Base-by-base conservation (phyloP, 2,797 vertebrate species). In the Coilia nasus region DNA sequence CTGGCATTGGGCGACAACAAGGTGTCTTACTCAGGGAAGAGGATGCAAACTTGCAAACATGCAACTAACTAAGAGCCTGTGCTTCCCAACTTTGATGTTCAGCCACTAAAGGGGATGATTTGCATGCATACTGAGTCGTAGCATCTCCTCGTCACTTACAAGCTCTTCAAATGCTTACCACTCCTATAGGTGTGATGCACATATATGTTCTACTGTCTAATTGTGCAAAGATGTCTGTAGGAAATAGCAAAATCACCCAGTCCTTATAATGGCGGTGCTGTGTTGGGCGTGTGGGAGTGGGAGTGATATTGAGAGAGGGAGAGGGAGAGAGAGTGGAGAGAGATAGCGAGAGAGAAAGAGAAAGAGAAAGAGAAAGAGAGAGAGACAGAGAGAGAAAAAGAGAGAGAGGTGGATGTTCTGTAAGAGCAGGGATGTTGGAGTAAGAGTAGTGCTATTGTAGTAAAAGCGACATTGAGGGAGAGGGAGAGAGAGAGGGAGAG, bases 261-360 rank as follows among this genome's bases (percentile, higher is more conserved):
- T 44, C 17, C 7, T 1, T 41, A 7, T 7, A 44, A 0, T 14
- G 3, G n/a, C 25, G n/a, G 60, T 64, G n/a, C 60, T 64, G 71
- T 11, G 71, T 44, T 54, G 2, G 7, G 50, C 10, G 46, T 47
- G 46, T 47, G 46, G 7, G 50, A 10, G 7, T 9, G 50, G 50
- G 50, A 14, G 14, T 54, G 50, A 54, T 2, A 54, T 41, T 54
- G 60, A 86, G n/a, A 71, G 59, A 84, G 64, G 75, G 82, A 84
- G 83, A 0, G n/a, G 9, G 87, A 90, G 90, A 83, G 91, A 91
- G 90, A 92, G 88, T 92, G 94, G 91, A 54, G 50, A 54, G 50
- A 54, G 50, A 54, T 2, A 54, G 14, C 3, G 50, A 54, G 50
- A 54, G 14, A 54, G 50, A 9, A 9, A 54, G 14, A 54, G 50